Evolutionary conservation across 1,140 invertebrate genomes (phyloP).

Genomic region (Sesamia nonagrioides): DNA sequence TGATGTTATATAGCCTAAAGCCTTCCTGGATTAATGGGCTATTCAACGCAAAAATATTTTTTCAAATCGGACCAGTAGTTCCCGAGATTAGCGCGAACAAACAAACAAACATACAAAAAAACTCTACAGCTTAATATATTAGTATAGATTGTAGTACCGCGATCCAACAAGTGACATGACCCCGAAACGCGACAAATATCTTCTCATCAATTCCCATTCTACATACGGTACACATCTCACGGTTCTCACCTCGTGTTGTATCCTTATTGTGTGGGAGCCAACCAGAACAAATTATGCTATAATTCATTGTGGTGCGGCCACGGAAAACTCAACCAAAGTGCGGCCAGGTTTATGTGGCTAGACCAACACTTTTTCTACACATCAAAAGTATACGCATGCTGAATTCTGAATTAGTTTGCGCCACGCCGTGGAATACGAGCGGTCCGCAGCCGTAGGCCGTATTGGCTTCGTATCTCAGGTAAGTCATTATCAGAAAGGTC

Average conservation of each 20-base stretch:
- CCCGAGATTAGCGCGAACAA: too few relatives aligned
- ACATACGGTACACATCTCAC: constrained; percentile 28
- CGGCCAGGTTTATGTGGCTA: constrained; percentile 38
- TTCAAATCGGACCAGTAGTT: too few relatives aligned
- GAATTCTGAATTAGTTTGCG: constrained; percentile 41
- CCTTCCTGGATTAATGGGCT: too few relatives aligned
- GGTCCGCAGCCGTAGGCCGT: background rate
- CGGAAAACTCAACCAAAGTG: constrained; percentile 54
- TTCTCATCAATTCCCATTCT: constrained; percentile 20
- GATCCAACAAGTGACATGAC: constrained; percentile 17
- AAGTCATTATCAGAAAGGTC: constrained; percentile 27
- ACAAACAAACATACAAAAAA: too few relatives aligned
- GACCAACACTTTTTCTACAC: constrained; percentile 48
- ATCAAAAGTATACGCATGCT: constrained; percentile 40
- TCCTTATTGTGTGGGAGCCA: constrained; percentile 36
- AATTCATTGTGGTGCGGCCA: constrained; percentile 56
- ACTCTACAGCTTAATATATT: too few relatives aligned
- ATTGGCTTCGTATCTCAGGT: constrained; percentile 6
- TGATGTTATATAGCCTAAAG: too few relatives aligned
- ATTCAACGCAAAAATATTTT: too few relatives aligned
- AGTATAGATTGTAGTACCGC: too few relatives aligned
- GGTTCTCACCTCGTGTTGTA: constrained; percentile 42
- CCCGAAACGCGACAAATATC: constrained; percentile 26
- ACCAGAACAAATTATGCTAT: constrained; percentile 65
- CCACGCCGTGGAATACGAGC: background rate